Evolutionary conservation across 2,888 invertebrate species (phyloP).

Genomic region (Ligdia adustata): DNA sequence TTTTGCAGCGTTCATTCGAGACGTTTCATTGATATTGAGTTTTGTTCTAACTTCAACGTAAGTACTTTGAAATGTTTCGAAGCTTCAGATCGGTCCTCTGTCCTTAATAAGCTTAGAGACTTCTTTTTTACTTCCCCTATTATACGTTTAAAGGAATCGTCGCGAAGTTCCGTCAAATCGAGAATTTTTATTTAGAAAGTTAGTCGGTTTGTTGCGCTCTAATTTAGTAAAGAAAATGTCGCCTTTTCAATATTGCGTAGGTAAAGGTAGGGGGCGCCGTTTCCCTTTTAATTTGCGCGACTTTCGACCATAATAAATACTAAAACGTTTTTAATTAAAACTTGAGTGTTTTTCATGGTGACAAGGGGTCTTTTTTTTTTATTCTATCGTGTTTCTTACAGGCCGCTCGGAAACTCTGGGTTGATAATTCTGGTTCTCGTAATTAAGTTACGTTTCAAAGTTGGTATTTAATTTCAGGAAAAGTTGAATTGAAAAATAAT

Average conservation of each 20-base stretch:
- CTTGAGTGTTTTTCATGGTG: constrained; percentile 41
- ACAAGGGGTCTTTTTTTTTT: constrained; percentile 33
- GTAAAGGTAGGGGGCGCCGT: constrained; percentile 35
- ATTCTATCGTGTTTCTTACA: constrained; percentile 40
- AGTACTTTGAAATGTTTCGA: constrained; percentile 70
- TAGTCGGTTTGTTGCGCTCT: constrained; percentile 60
- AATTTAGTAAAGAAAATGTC: constrained; percentile 58
- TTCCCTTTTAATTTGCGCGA: constrained; percentile 48
- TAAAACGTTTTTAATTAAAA: constrained; percentile 52
- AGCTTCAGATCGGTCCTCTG: constrained; percentile 54
- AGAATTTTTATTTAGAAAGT: constrained; percentile 54
- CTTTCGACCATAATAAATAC: constrained; percentile 50
- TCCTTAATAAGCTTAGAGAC: constrained; percentile 66
- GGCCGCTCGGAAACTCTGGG: constrained; percentile 19
- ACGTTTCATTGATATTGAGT: constrained; percentile 77
- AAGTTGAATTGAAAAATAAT: not conserved
- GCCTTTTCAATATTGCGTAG: constrained; percentile 52
- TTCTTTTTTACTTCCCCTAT: constrained; percentile 57
- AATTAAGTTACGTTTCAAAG: too few relatives aligned
- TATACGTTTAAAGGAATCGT: constrained; percentile 57
- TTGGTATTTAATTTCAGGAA: constrained; percentile 2
- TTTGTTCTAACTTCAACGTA: constrained; percentile 69
- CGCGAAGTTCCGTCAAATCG: constrained; percentile 43
- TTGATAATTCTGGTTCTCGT: constrained; percentile 34
- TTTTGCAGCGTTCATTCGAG: constrained; percentile 61